These are phyloP conservation scores for Stichopus chloronotus DNA, from an alignment of 35 echinoderm and acorn worm genomes.

Conservation along the genomic window DNA sequence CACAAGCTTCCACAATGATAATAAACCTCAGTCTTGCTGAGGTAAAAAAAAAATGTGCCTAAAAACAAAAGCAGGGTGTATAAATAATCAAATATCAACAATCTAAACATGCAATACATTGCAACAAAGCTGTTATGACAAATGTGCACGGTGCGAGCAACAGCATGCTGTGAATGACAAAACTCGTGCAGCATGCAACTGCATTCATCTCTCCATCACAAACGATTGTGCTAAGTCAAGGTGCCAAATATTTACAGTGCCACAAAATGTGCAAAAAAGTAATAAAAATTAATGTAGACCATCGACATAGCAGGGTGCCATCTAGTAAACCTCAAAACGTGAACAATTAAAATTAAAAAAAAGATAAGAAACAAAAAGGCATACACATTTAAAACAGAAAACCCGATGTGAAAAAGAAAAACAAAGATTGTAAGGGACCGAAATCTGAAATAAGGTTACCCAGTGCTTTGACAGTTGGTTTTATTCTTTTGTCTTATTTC, in stretches of 20 bases:
- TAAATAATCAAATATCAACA: background rate
- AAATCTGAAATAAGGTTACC: too few relatives aligned
- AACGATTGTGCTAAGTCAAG: constrained; percentile 1
- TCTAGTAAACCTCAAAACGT: background rate
- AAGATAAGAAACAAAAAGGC: background rate
- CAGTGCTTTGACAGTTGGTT: too few relatives aligned
- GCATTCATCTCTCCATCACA: background rate
- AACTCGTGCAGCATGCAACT: background rate
- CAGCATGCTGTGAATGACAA: background rate
- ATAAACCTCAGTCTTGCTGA: background rate
- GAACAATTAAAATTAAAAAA: background rate
- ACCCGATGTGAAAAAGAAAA: too few relatives aligned
- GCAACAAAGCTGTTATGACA: background rate
- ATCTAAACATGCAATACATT: background rate
- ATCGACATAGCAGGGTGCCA: constrained; percentile 23
- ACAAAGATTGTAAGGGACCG: too few relatives aligned
- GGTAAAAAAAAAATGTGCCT: background rate
- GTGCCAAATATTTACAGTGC: constrained; percentile 38
- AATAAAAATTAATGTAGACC: background rate
- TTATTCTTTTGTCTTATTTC: too few relatives aligned
- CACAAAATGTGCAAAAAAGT: constrained; percentile 13
- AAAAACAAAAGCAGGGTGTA: background rate
- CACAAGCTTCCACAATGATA: background rate
- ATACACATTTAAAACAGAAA: too few relatives aligned
- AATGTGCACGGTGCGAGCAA: background rate